A percentile compares a stretch with the other conserved stretches of the same genome.
phyloP scores from a whole-genome alignment of 2,797 vertebrate species.

The Merluccius polli region DNA sequence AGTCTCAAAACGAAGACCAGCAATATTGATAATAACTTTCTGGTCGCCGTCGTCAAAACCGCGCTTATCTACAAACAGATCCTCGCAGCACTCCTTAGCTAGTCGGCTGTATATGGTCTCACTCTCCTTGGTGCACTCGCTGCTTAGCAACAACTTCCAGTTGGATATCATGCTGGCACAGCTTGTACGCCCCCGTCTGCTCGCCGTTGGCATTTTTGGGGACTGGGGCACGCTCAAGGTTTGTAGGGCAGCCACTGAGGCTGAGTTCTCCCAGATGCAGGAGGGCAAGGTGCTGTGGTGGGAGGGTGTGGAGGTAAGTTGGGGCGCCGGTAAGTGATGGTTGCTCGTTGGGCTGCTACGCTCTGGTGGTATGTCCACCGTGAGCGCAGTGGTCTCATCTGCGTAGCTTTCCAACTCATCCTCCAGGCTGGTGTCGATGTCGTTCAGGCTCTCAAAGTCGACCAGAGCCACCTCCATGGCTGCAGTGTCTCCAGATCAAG shows the following conservation, averaged over 20 bases:
- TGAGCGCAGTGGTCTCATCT: slow-evolving; percentile 69
- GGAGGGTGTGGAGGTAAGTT: slow-evolving; percentile 35
- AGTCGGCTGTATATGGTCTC: slow-evolving; percentile 83
- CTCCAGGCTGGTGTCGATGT: slow-evolving; percentile 68
- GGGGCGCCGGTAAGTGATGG: slow-evolving; percentile 41
- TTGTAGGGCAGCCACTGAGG: slow-evolving; percentile 38
- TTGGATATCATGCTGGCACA: slow-evolving; percentile 82
- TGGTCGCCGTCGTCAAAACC: slow-evolving; percentile 83
- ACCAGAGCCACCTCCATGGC: slow-evolving; percentile 92
- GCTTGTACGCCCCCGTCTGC: slow-evolving; percentile 66
- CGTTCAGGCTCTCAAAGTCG: slow-evolving; percentile 82
- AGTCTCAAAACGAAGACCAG: slow-evolving; percentile 91
- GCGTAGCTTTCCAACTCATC: slow-evolving; percentile 76
- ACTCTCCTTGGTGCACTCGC: slow-evolving; percentile 77
- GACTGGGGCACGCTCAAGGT: slow-evolving; percentile 52
- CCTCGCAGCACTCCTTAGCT: slow-evolving; percentile 78
- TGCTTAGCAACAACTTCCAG: slow-evolving; percentile 80
- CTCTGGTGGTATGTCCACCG: slow-evolving; percentile 57
- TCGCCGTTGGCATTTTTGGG: slow-evolving; percentile 45
- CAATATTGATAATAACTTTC: slow-evolving; percentile 92
- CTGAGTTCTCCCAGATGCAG: slow-evolving; percentile 56
- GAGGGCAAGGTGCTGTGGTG: slow-evolving; percentile 36
- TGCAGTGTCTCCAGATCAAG: slow-evolving; percentile 54
- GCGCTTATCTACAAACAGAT: slow-evolving; percentile 77
- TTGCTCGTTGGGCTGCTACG: slow-evolving; percentile 40